A percentile compares a stretch with the other conserved stretches of the same genome.
phyloP scores from a whole-genome alignment of 2,888 invertebrate genomes.

The Eurytoma adleriae region DNA sequence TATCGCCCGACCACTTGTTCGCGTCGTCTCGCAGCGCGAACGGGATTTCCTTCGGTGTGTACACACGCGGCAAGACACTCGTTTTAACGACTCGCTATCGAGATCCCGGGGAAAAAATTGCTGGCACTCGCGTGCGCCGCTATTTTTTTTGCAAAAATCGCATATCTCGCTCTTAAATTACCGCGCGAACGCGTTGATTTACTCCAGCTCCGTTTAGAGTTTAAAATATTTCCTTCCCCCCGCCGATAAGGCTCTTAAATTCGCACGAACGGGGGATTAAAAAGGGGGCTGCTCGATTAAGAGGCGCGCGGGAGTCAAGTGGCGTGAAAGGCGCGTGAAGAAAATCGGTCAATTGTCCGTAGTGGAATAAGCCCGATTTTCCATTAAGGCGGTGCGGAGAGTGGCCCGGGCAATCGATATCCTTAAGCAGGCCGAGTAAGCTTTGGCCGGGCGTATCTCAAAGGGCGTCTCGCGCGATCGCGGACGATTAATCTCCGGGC shows the following conservation, averaged over 20 bases:
- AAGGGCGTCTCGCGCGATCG: constrained; percentile 32
- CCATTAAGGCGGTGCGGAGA: constrained; percentile 4
- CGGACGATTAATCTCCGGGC: constrained; percentile 59
- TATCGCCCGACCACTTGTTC: constrained; percentile 21
- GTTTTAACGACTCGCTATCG: constrained; percentile 1
- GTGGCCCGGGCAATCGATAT: constrained; percentile 16
- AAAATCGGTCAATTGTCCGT: constrained; percentile 13
- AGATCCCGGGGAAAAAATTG: background rate
- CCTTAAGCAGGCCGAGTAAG: constrained; percentile 17
- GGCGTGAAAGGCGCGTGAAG: background rate
- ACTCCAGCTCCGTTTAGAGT: background rate
- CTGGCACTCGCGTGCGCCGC: no score
- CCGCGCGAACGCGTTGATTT: no score
- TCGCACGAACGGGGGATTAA: background rate
- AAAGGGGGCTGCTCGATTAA: no score
- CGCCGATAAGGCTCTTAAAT: background rate
- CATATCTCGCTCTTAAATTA: no score
- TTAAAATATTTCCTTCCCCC: background rate
- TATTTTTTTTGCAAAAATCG: no score
- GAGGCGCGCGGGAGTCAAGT: background rate
- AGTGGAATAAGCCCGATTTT: constrained; percentile 27
- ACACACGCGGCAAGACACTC: background rate
- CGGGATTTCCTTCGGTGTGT: background rate
- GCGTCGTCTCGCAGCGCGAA: background rate
- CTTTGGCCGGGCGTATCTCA: constrained; percentile 29